phyloP scores from a whole-genome alignment of 2,888 invertebrate species.

The Yponomeuta cagnagella region DNA sequence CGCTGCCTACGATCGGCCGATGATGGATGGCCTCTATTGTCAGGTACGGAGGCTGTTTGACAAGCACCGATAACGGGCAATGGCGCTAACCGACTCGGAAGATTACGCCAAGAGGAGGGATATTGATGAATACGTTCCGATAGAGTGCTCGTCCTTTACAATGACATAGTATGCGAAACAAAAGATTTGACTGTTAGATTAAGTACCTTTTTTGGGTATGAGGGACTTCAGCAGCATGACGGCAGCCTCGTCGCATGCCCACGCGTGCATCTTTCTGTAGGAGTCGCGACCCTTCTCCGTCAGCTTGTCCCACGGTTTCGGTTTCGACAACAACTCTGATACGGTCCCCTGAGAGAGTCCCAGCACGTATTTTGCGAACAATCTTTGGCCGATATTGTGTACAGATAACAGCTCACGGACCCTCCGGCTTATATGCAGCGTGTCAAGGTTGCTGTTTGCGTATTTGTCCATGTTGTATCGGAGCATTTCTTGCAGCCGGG shows the following conservation, averaged over 20 bases:
- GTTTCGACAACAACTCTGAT: slow-evolving; percentile 97
- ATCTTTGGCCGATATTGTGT: slow-evolving; percentile 98
- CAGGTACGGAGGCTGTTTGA: slow-evolving; percentile 42
- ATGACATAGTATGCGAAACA: slow-evolving; percentile 13
- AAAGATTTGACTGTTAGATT: slow-evolving; percentile 22
- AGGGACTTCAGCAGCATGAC: slow-evolving; percentile 97
- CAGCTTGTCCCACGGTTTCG: slow-evolving; percentile 99
- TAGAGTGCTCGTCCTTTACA: slow-evolving; percentile 16
- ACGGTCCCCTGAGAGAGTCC: slow-evolving; percentile 98
- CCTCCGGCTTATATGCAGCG: slow-evolving; percentile 93
- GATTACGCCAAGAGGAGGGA: slow-evolving; percentile 41
- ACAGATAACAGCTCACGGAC: slow-evolving; percentile 95
- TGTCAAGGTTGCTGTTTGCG: slow-evolving; percentile 94
- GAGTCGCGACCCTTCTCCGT: slow-evolving; percentile 99
- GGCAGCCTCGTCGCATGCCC: slow-evolving; percentile 98
- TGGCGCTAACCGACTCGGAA: slow-evolving; percentile 55
- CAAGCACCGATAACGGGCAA: slow-evolving; percentile 49
- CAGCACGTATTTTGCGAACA: slow-evolving; percentile 98
- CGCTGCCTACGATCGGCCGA: slow-evolving; percentile 39
- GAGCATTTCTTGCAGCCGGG: slow-evolving; percentile 93
- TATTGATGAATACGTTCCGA: slow-evolving; percentile 32
- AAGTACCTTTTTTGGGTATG: slow-evolving; percentile 97
- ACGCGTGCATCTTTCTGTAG: slow-evolving; percentile 99
- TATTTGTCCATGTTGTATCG: slow-evolving; percentile 97
- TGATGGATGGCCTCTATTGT: slow-evolving; percentile 70